Evolutionary conservation across 2,888 invertebrate genomes (phyloP).

Genomic region (Diachrysia chrysitis): DNA sequence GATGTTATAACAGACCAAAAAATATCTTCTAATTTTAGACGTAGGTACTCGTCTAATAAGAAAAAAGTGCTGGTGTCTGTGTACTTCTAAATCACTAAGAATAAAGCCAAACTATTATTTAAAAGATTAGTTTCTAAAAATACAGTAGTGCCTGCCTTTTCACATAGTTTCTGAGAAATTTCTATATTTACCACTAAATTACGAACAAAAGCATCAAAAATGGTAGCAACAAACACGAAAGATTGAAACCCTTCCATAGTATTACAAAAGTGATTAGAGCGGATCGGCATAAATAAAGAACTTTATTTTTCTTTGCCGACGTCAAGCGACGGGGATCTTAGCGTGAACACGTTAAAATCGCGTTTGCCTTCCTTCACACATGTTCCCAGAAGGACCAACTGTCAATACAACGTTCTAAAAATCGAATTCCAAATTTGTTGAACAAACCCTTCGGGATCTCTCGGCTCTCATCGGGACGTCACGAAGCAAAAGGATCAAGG

Average conservation of each 20-base stretch:
- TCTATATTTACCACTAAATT: constrained; percentile 60
- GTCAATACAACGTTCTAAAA: constrained; percentile 75
- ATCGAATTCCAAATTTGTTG: constrained; percentile 69
- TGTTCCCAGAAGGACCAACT: constrained; percentile 80
- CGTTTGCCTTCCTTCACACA: constrained; percentile 62
- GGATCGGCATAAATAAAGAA: constrained; percentile 62
- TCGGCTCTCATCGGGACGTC: constrained; percentile 64
- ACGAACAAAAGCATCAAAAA: constrained; percentile 61
- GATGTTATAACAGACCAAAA: neutral
- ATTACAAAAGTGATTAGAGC: constrained; percentile 80
- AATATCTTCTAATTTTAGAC: neutral
- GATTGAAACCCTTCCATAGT: constrained; percentile 72
- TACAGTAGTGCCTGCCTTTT: constrained; percentile 37
- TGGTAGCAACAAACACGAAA: constrained; percentile 67
- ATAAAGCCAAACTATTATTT: constrained; percentile 1
- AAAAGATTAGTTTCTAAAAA: constrained; percentile 24
- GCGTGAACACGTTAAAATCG: constrained; percentile 76
- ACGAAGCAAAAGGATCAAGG: constrained; percentile 69
- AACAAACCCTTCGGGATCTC: constrained; percentile 64
- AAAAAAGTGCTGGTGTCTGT: neutral
- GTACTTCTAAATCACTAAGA: neutral
- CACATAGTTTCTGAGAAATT: constrained; percentile 53
- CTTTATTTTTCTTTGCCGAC: constrained; percentile 69
- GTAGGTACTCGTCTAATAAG: neutral
- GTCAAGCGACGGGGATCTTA: constrained; percentile 66